These are phyloP conservation scores for Centropyge bicolor DNA, from an alignment of 2,797 vertebrate genomes.

Conservation along the genomic window DNA sequence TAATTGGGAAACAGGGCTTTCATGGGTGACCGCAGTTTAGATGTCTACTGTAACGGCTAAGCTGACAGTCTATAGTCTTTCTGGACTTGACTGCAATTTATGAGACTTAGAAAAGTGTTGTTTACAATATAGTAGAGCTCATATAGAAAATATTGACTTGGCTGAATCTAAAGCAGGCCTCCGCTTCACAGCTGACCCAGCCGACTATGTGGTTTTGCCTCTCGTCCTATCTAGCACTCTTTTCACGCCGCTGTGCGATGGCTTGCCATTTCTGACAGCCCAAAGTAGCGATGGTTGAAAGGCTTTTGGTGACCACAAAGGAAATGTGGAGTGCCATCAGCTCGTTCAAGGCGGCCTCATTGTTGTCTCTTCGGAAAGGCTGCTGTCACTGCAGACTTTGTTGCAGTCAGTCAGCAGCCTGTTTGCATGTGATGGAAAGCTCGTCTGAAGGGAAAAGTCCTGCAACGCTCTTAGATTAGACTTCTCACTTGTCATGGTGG, in stretches of 20 bases:
- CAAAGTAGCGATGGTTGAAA: slow-evolving; percentile 47
- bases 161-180: slow-evolving; percentile 18
- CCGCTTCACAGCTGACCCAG: slow-evolving; percentile 25
- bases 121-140: neutral
- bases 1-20: slow-evolving; percentile 66
- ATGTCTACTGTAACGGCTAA: slow-evolving; percentile 37
- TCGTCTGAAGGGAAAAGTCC: slow-evolving; percentile 43
- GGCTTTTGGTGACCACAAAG: slow-evolving; percentile 62
- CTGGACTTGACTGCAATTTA: slow-evolving; percentile 9
- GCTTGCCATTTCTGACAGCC: slow-evolving; percentile 51
- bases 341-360: slow-evolving; percentile 21
- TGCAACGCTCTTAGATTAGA: slow-evolving; percentile 73
- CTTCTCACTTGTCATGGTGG: slow-evolving; percentile 65
- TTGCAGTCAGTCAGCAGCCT: slow-evolving; percentile 43
- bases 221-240: slow-evolving; percentile 43
- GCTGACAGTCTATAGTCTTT: slow-evolving; percentile 32
- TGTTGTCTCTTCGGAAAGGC: slow-evolving; percentile 44
- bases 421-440: slow-evolving; percentile 61
- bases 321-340: slow-evolving; percentile 62
- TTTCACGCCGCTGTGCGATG: slow-evolving; percentile 11
- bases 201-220: slow-evolving; percentile 65
- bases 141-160: neutral
- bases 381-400: slow-evolving; percentile 41
- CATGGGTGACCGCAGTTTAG: slow-evolving; percentile 40
- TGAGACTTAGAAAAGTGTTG: slow-evolving; percentile 10